Conservation (phyloP, 2,888 invertebrate species). For the Drosophila lutescens region DNA sequence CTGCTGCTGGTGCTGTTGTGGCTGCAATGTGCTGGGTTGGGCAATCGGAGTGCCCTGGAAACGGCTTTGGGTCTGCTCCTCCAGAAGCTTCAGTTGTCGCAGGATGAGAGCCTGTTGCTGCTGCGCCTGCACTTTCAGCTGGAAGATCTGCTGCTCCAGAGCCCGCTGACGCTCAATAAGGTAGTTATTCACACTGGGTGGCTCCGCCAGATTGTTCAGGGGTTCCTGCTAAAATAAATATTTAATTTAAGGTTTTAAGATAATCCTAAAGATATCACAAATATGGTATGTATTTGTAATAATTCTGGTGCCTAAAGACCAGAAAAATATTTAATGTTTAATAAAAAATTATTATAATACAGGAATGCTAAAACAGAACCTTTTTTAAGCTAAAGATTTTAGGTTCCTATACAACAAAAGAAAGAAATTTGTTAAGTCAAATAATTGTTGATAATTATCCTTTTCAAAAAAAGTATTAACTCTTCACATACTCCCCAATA, state of each 20-base stretch:
- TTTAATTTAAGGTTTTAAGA: background rate
- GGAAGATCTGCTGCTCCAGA: conserved; percentile 89
- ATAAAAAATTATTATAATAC: no score
- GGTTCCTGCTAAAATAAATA: conserved; percentile 48
- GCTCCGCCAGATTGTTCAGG: conserved; percentile 34
- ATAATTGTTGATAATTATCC: no score
- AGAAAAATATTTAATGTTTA: no score
- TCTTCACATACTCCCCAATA: no score
- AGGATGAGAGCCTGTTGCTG: conserved; percentile 90
- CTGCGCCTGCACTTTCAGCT: conserved; percentile 88
- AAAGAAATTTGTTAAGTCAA: no score
- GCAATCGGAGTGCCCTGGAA: conserved; percentile 55
- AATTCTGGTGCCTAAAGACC: no score
- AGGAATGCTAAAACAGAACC: no score
- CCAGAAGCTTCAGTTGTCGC: conserved; percentile 87
- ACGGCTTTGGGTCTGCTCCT: conserved; percentile 85
- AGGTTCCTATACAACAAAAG: no score
- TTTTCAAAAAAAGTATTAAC: no score
- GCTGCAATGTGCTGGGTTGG: conserved; percentile 66
- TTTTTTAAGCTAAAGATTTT: no score
- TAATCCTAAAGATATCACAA: no score
- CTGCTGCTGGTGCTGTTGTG: conserved; percentile 52
- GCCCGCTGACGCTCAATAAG: conserved; percentile 87
- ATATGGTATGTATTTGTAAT: no score
- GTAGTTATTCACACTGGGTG: conserved; percentile 74